A percentile compares a stretch with the other conserved stretches of the same genome.
Conservation (phyloP, 2,797 vertebrate species). For the Podargus strigoides region DNA sequence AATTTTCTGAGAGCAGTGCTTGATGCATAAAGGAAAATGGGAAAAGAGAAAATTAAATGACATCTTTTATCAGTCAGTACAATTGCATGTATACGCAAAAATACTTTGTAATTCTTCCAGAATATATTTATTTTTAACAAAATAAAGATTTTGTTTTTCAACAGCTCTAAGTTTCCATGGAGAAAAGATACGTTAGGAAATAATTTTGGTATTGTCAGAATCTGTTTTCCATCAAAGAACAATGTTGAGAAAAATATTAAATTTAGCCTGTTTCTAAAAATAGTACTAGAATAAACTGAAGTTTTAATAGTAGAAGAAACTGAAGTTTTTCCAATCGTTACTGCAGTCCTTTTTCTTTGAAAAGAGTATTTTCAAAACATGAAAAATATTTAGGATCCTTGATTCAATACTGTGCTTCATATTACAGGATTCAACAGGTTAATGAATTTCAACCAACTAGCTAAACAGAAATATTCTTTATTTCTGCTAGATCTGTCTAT, state of each 20-base stretch:
- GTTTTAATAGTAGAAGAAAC: not conserved
- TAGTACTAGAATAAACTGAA: not conserved
- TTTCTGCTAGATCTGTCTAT: not conserved
- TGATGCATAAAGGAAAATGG: not conserved
- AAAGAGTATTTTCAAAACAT: not conserved
- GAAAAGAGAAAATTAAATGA: not conserved
- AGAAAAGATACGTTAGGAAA: not conserved
- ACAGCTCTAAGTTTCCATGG: not conserved
- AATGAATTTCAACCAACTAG: not conserved
- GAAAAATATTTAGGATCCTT: not conserved
- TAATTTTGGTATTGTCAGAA: not conserved
- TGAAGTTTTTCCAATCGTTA: not conserved
- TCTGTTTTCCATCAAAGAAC: not conserved
- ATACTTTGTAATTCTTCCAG: not conserved
- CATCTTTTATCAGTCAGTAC: not conserved
- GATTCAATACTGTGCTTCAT: not conserved
- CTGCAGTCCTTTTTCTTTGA: not conserved
- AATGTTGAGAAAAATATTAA: not conserved
- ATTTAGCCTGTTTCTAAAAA: not conserved
- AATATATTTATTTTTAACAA: not conserved
- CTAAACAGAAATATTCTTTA: not conserved
- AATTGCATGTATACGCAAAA: not conserved
- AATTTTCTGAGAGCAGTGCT: not conserved
- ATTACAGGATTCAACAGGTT: not conserved
- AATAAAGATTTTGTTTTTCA: not conserved